Evolutionary conservation across 2,888 invertebrate species (phyloP).

Genomic region (Xestobium rufovillosum): DNA sequence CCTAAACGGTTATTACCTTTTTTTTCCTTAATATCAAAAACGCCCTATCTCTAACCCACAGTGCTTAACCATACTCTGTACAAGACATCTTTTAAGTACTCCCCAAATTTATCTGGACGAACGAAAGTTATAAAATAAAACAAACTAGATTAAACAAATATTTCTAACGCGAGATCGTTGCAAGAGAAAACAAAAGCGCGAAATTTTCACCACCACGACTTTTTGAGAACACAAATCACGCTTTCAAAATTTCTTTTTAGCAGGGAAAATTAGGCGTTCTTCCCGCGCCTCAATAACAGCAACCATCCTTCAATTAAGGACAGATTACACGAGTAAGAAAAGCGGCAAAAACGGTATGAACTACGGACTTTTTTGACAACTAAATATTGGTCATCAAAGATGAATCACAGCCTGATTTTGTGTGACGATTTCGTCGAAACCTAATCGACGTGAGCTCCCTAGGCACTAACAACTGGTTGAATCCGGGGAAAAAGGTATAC

Average conservation of each 20-base stretch:
- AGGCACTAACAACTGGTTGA: constrained; percentile 45
- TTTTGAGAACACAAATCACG: no score
- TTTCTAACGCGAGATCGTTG: no score
- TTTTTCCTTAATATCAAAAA: no score
- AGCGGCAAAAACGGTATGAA: constrained; percentile 33
- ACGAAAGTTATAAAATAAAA: constrained; percentile 30
- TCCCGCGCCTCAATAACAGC: no score
- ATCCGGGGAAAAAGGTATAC: constrained; percentile 30
- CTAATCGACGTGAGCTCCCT: constrained; percentile 28
- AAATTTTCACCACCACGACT: no score
- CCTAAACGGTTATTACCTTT: constrained; percentile 31
- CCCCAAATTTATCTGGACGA: constrained; percentile 32
- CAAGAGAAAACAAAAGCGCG: no score
- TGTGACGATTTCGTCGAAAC: constrained; percentile 27
- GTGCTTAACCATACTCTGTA: constrained; percentile 34
- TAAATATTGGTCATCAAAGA: constrained; percentile 45
- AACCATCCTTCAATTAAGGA: no score
- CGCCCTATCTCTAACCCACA: constrained; percentile 32
- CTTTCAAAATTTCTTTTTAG: no score
- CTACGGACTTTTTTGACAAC: constrained; percentile 40
- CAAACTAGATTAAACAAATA: no score
- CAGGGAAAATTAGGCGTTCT: constrained; percentile 3
- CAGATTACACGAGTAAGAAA: no score
- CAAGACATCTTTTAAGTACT: constrained; percentile 35
- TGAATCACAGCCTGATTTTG: constrained; percentile 50